A percentile compares a stretch with the other conserved stretches of the same genome.
Evolutionary conservation across 2,888 invertebrate species (phyloP).

Genomic region (Drosophila koepferae): DNA sequence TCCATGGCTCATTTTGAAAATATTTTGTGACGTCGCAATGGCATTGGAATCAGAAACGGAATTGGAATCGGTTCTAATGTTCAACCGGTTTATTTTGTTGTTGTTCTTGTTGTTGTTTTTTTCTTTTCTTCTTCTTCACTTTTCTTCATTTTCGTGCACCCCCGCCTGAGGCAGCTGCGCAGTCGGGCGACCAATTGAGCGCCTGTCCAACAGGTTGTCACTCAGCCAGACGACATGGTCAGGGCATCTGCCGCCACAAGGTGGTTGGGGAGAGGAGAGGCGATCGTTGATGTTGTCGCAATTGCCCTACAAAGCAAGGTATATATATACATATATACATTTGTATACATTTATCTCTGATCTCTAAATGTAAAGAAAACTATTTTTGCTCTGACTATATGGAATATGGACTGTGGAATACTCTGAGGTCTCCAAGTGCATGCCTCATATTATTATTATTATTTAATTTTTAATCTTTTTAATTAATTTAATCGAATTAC

Average conservation of each 20-base stretch:
- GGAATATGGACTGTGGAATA: background rate
- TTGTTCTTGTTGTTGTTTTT: background rate
- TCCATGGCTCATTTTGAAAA: constrained; percentile 38
- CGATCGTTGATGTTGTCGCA: constrained; percentile 12
- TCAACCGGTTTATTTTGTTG: constrained; percentile 41
- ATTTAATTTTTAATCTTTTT: background rate
- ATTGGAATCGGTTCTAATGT: constrained; percentile 37
- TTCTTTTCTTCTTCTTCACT: no score
- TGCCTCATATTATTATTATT: background rate
- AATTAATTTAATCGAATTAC: background rate
- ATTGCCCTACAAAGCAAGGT: constrained; percentile 19
- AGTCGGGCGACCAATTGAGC: constrained; percentile 46
- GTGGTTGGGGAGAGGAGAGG: no score
- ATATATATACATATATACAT: background rate
- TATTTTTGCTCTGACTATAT: background rate
- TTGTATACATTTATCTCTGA: background rate
- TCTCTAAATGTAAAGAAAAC: constrained; percentile 1
- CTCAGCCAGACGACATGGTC: constrained; percentile 43
- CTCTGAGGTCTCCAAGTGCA: background rate
- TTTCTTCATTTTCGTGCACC: background rate
- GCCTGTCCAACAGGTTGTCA: constrained; percentile 66
- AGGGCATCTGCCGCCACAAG: constrained; percentile 20
- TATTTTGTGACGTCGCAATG: constrained; percentile 40
- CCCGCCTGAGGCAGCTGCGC: background rate
- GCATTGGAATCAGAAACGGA: background rate